Percentiles rank a stretch among this genome's conserved stretches.
These are phyloP conservation scores for Chaenodraco wilsoni DNA, from an alignment of 2,797 vertebrate species.

Conservation along the genomic window DNA sequence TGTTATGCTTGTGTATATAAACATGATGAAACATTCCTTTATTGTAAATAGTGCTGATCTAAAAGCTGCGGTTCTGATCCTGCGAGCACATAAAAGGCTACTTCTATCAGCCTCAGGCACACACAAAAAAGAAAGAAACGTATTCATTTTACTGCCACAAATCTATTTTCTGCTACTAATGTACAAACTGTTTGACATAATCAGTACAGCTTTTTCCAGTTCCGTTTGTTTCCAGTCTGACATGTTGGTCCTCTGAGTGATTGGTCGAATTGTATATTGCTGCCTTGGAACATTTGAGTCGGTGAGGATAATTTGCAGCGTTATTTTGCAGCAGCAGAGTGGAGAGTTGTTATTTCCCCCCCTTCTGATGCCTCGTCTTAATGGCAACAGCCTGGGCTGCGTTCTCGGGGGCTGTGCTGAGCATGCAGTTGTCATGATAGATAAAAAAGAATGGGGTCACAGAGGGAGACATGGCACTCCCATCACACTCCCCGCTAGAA, in stretches of 20 bases:
- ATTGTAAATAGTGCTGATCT: slow-evolving; percentile 8
- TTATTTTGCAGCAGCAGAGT: slow-evolving; percentile 40
- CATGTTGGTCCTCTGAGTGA: slow-evolving; percentile 64
- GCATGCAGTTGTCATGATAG: slow-evolving; percentile 78
- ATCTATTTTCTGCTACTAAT: slow-evolving; percentile 59
- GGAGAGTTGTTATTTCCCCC: slow-evolving; percentile 6
- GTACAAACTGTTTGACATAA: slow-evolving; percentile 67
- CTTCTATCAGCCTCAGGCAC: slow-evolving; percentile 18
- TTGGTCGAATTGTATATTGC: slow-evolving; percentile 62
- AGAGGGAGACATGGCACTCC: slow-evolving; percentile 53
- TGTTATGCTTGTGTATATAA: slow-evolving; percentile 8
- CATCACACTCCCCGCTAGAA: slow-evolving; percentile 40
- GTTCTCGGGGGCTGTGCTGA: slow-evolving; percentile 75
- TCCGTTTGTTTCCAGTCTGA: slow-evolving; percentile 43
- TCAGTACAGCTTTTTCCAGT: slow-evolving; percentile 49
- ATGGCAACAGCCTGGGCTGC: slow-evolving; percentile 61
- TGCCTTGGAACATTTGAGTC: slow-evolving; percentile 54
- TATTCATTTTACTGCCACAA: slow-evolving; percentile 36
- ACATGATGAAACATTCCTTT: slow-evolving; percentile 21
- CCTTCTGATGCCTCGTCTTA: slow-evolving; percentile 70
- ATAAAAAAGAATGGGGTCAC: slow-evolving; percentile 77
- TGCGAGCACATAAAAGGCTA: slow-evolving; percentile 18
- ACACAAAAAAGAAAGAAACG: slow-evolving; percentile 14
- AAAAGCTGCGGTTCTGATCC: slow-evolving; percentile 20
- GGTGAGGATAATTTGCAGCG: slow-evolving; percentile 54